Base-by-base conservation (phyloP, 2,888 invertebrate species). In the Drosophila buzzatii region DNA sequence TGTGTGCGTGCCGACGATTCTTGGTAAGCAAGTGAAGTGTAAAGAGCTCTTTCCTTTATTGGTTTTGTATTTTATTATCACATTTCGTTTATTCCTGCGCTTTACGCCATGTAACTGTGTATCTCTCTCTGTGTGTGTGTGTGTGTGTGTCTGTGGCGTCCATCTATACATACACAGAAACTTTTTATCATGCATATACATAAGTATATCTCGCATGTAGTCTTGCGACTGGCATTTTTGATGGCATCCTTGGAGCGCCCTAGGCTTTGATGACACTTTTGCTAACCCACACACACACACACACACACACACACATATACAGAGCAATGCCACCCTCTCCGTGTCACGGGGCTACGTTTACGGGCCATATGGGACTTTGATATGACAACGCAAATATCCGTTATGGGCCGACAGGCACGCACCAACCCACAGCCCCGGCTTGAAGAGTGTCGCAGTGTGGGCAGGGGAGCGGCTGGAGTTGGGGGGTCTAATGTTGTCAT, bases 361-460 rank as follows among this genome's bases (percentile, higher is more conserved):
- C 91, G 90, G 91, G 91, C 89, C 92, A 92, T 92, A 92, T 92
- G 93, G 92, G 92, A 92, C 90, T 91, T 86, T 91, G 92, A 91
- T 92, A 91, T 91, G 92, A 91, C 91, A 91, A 89, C 89, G 90
- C 90, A 92, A 92, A 86, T 86, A 89, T 86, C 86, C 86, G 90
- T 81, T 86, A 77, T 89, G 90, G 85, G 75, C 76, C 90, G 73
- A 79, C 75, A 76, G 75, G 79, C 85, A 85, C 90, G 88, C 88
- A 90, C 85, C 85, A 76, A 65, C 45, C 64, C 71, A 76, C 71
- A 71, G 76, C 70, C 58, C 35, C 45, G 12, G 20, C 59, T 41
- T 35, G 33, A n/a, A 23, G 37, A 14, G 51, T 14, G 31, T 7
- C 33, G 20, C 23, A 10, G 41, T 14, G 12, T 2, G 35, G 33